Evolutionary conservation across 2,888 invertebrate genomes (phyloP), one percentile per base, ranked within the genome.

Genomic region (Pyrrhia umbra): DNA sequence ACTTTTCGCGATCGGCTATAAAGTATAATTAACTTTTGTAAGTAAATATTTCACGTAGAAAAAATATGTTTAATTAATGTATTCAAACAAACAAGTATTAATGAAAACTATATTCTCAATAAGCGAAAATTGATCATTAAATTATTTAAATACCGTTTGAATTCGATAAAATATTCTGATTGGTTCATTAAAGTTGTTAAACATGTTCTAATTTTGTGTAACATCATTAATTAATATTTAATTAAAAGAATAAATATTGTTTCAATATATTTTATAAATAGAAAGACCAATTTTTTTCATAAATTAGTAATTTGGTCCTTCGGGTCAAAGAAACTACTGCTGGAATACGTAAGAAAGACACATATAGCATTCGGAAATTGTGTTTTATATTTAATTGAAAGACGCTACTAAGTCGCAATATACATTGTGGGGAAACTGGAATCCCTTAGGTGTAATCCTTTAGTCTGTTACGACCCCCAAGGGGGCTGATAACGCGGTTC

Each of bases 401-500:
- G 46, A 42, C 18, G 15, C 30, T 60, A 52, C 34, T 59, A 54
- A 69, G 50, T 15, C 54, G 58, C 39, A 20, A 40, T 25, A 43
- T 54, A 65, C 8, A 58, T 65, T 59, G 25, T 40, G 25, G 49
- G 49, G 34, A 50, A 54, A 30, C 51, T 63, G 40, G 57, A 18
- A 15, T 54, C 69, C 59, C 69, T 54, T 18, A 49, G 49, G 69
- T 50, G 47, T 56, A 69, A 69, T 69, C 65, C 65, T 69, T 69
- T 59, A 70, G 54, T 55, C 55, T 51, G 59, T 59, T 70, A 70
- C 51, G 60, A 51, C 46, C 20, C 70, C 47, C 70, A 39, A 18
- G 70, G 50, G 70, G n/a, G 37, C 66, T 60, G 70, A 70, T 70
- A 70, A 66, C 70, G 70, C 49, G 54, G 50, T 65, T 55, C 65